Conservation (phyloP, 2,888 invertebrate species). For the Sympetrum striolatum region DNA sequence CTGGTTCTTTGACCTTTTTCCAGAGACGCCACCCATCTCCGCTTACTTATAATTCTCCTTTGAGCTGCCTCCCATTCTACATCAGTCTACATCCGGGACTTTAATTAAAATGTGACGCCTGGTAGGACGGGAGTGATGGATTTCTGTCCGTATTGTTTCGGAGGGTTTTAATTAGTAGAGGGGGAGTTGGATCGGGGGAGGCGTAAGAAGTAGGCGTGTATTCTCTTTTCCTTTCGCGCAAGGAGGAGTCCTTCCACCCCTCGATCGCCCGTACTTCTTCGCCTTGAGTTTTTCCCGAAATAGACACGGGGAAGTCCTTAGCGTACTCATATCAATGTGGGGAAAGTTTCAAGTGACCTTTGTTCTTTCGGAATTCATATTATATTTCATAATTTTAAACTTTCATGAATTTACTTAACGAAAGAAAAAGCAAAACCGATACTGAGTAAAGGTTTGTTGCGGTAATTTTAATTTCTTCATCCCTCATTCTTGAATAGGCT, state of each 20-base stretch:
- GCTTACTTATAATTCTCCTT: not conserved
- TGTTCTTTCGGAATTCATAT: too few relatives aligned
- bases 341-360: too few relatives aligned
- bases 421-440: too few relatives aligned
- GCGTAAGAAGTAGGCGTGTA: not conserved
- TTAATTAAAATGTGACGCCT: conserved; percentile 46
- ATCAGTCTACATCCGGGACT: conserved; percentile 39
- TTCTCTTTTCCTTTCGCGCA: not conserved
- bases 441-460: too few relatives aligned
- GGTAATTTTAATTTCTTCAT: too few relatives aligned
- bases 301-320: not conserved
- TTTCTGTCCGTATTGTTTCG: conserved; percentile 45
- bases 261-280: conserved; percentile 19
- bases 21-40: conserved; percentile 18
- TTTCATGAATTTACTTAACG: too few relatives aligned
- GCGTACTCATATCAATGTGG: too few relatives aligned
- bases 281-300: not conserved
- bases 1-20: conserved; percentile 43
- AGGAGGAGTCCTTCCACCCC: not conserved
- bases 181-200: not conserved
- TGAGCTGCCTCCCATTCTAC: not conserved
- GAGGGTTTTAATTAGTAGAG: conserved; percentile 44
- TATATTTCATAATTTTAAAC: too few relatives aligned
- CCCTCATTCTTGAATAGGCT: too few relatives aligned
- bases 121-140: conserved; percentile 45